Evolutionary conservation across 1,140 invertebrate genomes (phyloP).

Genomic region (Tetragnatha versicolor): DNA sequence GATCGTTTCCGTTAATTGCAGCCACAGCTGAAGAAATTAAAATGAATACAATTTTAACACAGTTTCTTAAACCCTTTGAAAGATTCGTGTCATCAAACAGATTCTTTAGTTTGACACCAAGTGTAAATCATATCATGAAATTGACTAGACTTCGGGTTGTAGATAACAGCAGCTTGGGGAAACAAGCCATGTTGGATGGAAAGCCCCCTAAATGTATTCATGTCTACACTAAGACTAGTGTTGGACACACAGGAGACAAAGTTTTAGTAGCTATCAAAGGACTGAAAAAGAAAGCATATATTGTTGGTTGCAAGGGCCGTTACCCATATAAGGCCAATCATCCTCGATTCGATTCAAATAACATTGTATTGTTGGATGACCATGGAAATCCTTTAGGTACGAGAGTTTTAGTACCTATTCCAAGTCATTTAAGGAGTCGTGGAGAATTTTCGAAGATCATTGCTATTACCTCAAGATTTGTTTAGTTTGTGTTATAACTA

Average conservation of each 20-base stretch:
- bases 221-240: conserved; percentile 64
- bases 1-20: no score
- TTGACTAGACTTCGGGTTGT: conserved; percentile 86
- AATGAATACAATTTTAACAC: not conserved
- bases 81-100: not conserved
- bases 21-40: no score
- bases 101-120: conserved; percentile 41
- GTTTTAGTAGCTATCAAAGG: conserved; percentile 96
- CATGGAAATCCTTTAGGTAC: conserved; percentile 89
- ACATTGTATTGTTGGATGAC: conserved; percentile 95
- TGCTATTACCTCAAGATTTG: conserved; percentile 90
- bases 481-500: no score
- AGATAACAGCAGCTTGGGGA: conserved; percentile 94
- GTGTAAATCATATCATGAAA: conserved; percentile 62
- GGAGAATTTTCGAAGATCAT: conserved; percentile 95
- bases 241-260: conserved; percentile 74
- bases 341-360: conserved; percentile 95
- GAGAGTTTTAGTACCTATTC: conserved; percentile 92
- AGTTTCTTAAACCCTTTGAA: not conserved
- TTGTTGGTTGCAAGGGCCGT: conserved; percentile 83
- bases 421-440: conserved; percentile 86
- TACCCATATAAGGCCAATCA: conserved; percentile 82
- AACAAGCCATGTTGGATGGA: conserved; percentile 89
- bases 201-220: conserved; percentile 79
- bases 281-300: conserved; percentile 93